A percentile compares a stretch with the other conserved stretches of the same genome.
Conservation (phyloP, 1,140 invertebrate genomes). For the Hormaphis cornu region DNA sequence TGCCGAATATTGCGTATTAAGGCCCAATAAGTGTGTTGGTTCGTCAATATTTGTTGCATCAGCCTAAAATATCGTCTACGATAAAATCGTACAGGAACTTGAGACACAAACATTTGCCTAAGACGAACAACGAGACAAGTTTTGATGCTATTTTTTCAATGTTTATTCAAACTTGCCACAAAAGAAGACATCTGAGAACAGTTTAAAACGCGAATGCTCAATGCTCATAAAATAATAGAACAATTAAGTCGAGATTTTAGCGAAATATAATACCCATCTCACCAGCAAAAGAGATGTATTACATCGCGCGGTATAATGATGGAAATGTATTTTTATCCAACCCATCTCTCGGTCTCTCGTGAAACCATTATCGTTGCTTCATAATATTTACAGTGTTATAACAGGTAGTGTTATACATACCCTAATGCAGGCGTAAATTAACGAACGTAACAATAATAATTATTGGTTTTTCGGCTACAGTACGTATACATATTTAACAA, state of each 20-base stretch:
- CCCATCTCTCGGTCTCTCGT: neutral
- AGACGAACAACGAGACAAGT: too few relatives aligned
- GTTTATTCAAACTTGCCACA: too few relatives aligned
- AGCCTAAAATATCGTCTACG: too few relatives aligned
- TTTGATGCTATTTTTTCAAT: too few relatives aligned
- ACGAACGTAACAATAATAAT: slow-evolving; percentile 14
- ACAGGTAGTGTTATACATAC: too few relatives aligned
- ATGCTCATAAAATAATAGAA: neutral
- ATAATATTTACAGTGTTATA: too few relatives aligned
- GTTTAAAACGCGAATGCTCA: neutral
- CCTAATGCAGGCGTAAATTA: neutral
- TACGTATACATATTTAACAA: neutral
- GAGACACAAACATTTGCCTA: too few relatives aligned
- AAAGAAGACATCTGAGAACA: slow-evolving; percentile 8
- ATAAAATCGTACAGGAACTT: too few relatives aligned
- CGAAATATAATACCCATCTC: slow-evolving; percentile 9
- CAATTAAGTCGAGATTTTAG: slow-evolving; percentile 18
- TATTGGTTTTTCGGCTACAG: neutral
- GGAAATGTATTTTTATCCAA: neutral
- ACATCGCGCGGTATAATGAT: neutral
- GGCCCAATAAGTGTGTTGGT: too few relatives aligned
- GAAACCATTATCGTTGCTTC: neutral
- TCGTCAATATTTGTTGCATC: too few relatives aligned
- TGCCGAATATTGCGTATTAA: too few relatives aligned
- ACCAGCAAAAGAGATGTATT: neutral